Evolutionary conservation across 2,888 invertebrate genomes (phyloP).

Genomic region (Pyrocoelia pectoralis): DNA sequence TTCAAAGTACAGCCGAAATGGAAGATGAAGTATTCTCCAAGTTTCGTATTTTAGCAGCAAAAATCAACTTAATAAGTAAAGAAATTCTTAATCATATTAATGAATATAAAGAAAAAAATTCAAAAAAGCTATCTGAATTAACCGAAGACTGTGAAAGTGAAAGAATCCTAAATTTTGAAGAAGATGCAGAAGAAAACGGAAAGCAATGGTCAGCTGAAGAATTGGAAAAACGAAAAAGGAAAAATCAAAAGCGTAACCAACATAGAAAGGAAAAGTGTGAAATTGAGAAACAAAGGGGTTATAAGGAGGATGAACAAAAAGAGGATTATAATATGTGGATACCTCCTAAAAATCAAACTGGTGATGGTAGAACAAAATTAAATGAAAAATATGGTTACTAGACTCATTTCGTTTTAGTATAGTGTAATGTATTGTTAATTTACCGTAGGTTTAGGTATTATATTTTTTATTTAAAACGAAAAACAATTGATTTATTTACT

Average conservation of each 20-base stretch:
- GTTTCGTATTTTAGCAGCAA: constrained; percentile 44
- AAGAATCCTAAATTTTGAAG: not conserved
- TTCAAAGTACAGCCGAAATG: constrained; percentile 12
- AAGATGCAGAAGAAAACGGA: constrained; percentile 14
- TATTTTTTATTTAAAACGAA: too few relatives aligned
- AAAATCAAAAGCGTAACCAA: constrained; percentile 52
- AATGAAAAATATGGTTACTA: constrained; percentile 83
- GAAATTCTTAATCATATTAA: constrained; percentile 43
- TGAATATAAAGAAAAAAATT: constrained; percentile 17
- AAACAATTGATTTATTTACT: too few relatives aligned
- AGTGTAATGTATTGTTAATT: not conserved
- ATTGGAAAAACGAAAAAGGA: constrained; percentile 45
- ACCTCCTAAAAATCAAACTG: constrained; percentile 77
- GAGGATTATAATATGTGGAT: constrained; percentile 81
- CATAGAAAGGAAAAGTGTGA: constrained; percentile 52
- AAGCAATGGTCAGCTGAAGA: constrained; percentile 32
- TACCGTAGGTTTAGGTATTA: not conserved
- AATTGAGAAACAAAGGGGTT: constrained; percentile 48
- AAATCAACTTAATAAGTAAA: constrained; percentile 44
- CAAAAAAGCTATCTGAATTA: not conserved
- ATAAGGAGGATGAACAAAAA: constrained; percentile 60
- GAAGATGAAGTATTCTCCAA: constrained; percentile 10
- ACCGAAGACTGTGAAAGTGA: not conserved
- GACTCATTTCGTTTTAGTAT: constrained; percentile 44
- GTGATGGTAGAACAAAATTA: constrained; percentile 78